A percentile compares a stretch with the other conserved stretches of the same genome.
Evolutionary conservation across 2,888 invertebrate species (phyloP).

Genomic region (Cephus pygmeus): DNA sequence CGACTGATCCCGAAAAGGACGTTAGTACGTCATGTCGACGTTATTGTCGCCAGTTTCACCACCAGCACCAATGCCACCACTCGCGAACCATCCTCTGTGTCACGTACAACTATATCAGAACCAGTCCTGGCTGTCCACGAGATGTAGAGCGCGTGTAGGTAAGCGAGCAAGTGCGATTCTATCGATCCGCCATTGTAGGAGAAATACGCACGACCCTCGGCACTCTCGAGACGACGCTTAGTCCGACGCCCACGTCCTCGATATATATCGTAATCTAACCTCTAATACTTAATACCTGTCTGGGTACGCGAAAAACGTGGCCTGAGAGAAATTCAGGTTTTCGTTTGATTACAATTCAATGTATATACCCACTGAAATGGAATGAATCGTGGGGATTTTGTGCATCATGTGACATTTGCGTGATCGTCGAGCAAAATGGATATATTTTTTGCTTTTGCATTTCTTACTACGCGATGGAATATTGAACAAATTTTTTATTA

Average conservation of each 20-base stretch:
- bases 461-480: background rate
- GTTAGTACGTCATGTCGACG: slow-evolving; percentile 8
- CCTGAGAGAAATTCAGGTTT: background rate
- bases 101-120: background rate
- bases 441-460: background rate
- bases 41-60: background rate
- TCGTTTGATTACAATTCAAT: background rate
- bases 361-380: no score
- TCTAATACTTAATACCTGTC: background rate
- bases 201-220: background rate
- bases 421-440: background rate
- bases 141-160: slow-evolving; percentile 20
- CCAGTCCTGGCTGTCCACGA: background rate
- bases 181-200: slow-evolving; percentile 45
- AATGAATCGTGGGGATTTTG: background rate
- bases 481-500: no score
- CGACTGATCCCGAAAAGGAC: slow-evolving; percentile 55
- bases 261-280: background rate
- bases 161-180: slow-evolving; percentile 50
- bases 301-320: background rate
- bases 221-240: background rate
- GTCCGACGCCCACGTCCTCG: background rate
- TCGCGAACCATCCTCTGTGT: background rate
- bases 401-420: background rate
- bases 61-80: background rate